Conservation (phyloP, 2,888 invertebrate genomes). For the Campaea margaritaria region DNA sequence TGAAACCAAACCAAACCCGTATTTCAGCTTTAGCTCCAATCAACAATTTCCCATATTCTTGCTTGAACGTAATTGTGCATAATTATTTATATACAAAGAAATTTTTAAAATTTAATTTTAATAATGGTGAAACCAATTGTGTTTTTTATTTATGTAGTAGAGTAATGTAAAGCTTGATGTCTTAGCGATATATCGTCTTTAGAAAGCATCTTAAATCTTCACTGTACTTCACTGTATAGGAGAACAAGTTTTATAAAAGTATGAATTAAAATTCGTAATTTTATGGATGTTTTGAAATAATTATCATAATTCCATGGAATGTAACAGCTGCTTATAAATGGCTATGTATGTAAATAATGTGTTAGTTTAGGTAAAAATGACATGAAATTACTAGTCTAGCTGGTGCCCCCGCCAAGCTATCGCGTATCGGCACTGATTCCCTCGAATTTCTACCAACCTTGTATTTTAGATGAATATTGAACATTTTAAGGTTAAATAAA, state of each 20-base stretch:
- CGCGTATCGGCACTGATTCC: conserved; percentile 50
- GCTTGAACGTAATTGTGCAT: not conserved
- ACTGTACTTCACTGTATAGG: too few relatives aligned
- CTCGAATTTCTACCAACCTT: conserved; percentile 64
- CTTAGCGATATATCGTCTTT: too few relatives aligned
- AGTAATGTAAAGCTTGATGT: not conserved
- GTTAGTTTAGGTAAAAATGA: conserved; percentile 38
- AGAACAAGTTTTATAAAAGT: not conserved
- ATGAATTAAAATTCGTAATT: too few relatives aligned
- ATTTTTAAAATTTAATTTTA: not conserved
- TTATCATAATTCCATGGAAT: conserved; percentile 21
- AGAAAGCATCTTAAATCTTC: too few relatives aligned
- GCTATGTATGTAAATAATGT: conserved; percentile 46
- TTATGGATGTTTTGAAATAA: not conserved
- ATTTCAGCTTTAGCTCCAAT: too few relatives aligned
- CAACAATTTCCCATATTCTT: too few relatives aligned
- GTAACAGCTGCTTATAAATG: conserved; percentile 17
- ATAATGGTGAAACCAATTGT: conserved; percentile 26
- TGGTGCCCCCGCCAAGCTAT: conserved; percentile 20
- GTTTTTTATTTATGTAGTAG: conserved; percentile 15
- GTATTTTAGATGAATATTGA: conserved; percentile 65
- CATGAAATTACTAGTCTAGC: conserved; percentile 35
- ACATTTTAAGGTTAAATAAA: conserved; percentile 60
- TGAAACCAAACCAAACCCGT: not conserved
- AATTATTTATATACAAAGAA: conserved; percentile 4